Evolutionary conservation across 1,140 invertebrate species (phyloP).

Genomic region (Druon quercuslanigerum): DNA sequence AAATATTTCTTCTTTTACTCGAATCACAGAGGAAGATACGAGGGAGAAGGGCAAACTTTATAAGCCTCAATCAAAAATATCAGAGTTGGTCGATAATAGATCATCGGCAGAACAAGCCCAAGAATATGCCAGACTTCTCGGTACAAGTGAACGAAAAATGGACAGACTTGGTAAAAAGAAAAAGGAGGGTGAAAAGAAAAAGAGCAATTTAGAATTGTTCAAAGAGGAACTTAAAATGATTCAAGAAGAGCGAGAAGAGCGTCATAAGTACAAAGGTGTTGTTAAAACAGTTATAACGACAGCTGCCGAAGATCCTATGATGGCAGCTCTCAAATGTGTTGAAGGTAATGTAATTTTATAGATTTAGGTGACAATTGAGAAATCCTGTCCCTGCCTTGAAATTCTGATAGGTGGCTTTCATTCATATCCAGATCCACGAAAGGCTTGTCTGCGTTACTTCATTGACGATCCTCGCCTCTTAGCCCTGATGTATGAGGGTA

Average conservation of each 20-base stretch:
- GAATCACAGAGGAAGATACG: conserved; percentile 86
- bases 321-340: conserved; percentile 71
- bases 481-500: conserved; percentile 68
- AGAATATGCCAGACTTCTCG: conserved; percentile 84
- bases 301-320: conserved; percentile 70
- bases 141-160: conserved; percentile 78
- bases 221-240: conserved; percentile 97
- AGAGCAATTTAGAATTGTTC: conserved; percentile 97
- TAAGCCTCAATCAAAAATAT: conserved; percentile 90
- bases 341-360: conserved; percentile 61
- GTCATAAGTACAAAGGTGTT: conserved; percentile 92
- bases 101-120: conserved; percentile 79
- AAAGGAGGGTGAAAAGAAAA: conserved; percentile 91
- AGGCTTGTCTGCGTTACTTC: conserved; percentile 63
- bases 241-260: conserved; percentile 97
- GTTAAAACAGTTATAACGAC: conserved; percentile 71
- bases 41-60: conserved; percentile 94
- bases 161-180: conserved; percentile 87
- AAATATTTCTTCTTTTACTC: conserved; percentile 40
- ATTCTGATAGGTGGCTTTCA: conserved; percentile 45
- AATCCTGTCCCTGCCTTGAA: conserved; percentile 23
- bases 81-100: conserved; percentile 72
- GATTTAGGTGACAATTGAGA: neutral
- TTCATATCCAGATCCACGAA: conserved; percentile 63
- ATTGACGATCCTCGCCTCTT: conserved; percentile 67